Evolutionary conservation across 2,113 vertebrate species (phyloP).

Genomic region (Anarrhichthys ocellatus): DNA sequence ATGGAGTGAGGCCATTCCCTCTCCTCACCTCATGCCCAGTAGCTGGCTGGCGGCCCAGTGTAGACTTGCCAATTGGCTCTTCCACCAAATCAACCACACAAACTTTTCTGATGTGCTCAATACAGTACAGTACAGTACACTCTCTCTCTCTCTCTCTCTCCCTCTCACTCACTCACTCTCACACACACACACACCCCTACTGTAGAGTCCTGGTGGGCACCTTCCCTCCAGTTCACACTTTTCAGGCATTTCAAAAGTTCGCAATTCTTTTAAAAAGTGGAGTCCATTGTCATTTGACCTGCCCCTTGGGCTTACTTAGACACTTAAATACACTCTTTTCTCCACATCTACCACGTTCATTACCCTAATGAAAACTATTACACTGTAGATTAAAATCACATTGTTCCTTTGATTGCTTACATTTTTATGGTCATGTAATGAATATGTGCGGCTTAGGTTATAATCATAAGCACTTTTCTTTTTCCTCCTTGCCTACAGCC

Average conservation of each 20-base stretch:
- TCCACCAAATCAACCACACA: constrained; percentile 62
- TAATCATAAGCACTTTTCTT: constrained; percentile 18
- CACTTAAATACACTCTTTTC: constrained; percentile 30
- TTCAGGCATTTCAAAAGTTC: constrained; percentile 43
- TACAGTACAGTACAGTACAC: constrained; percentile 10
- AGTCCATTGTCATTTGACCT: constrained; percentile 42
- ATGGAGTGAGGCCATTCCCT: constrained; percentile 75
- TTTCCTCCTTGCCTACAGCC: constrained; percentile 3
- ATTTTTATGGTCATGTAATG: constrained; percentile 38
- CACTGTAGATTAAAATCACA: constrained; percentile 59
- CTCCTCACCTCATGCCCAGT: constrained; percentile 69
- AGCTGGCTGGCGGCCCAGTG: constrained; percentile 65
- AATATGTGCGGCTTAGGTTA: constrained; percentile 27
- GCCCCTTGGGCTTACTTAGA: constrained; percentile 46
- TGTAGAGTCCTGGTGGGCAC: constrained; percentile 26
- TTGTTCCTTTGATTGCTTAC: constrained; percentile 41
- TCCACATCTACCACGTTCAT: constrained; percentile 41
- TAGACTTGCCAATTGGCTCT: constrained; percentile 70
- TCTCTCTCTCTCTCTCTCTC: neutral
- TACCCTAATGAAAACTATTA: constrained; percentile 44
- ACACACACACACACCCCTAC: constrained; percentile 27
- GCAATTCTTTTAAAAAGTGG: constrained; percentile 28
- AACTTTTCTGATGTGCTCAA: constrained; percentile 69
- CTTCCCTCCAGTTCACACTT: constrained; percentile 35
- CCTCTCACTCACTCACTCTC: neutral